These are phyloP conservation scores for Drosophila stalkeri DNA, from an alignment of 2,888 invertebrate genomes.

Conservation along the genomic window DNA sequence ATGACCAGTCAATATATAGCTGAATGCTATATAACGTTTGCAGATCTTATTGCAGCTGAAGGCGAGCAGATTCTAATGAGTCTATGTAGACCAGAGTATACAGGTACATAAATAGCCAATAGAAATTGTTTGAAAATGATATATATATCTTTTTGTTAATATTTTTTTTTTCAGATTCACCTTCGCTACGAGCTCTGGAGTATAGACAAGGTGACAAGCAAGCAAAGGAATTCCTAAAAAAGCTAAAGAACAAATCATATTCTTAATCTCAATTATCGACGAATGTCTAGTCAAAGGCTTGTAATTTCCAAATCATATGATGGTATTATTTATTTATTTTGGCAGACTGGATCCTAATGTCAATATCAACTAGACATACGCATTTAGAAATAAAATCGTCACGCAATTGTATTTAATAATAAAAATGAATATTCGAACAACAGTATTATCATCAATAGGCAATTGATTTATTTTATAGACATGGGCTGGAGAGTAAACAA, in stretches of 20 bases:
- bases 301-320: slow-evolving; percentile 30
- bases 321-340: slow-evolving; percentile 42
- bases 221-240: slow-evolving; percentile 95
- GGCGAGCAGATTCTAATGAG: slow-evolving; percentile 91
- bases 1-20: slow-evolving; percentile 97
- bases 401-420: neutral
- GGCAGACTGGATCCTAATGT: slow-evolving; percentile 14
- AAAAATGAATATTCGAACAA: slow-evolving; percentile 1
- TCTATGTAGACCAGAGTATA: slow-evolving; percentile 89
- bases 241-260: slow-evolving; percentile 88
- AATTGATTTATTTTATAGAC: neutral
- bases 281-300: slow-evolving; percentile 15
- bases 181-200: slow-evolving; percentile 89
- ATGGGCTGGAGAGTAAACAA: neutral
- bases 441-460: slow-evolving; percentile 5
- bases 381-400: slow-evolving; percentile 19
- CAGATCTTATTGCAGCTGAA: slow-evolving; percentile 88
- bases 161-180: slow-evolving; percentile 65
- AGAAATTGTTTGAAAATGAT: neutral
- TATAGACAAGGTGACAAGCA: slow-evolving; percentile 94
- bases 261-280: slow-evolving; percentile 28
- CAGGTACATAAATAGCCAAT: slow-evolving; percentile 86
- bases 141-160: neutral
- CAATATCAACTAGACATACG: slow-evolving; percentile 33
- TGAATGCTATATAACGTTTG: slow-evolving; percentile 95